phyloP scores from a whole-genome alignment of 2,888 invertebrate species.

The Scaptomyza polygonia region DNA sequence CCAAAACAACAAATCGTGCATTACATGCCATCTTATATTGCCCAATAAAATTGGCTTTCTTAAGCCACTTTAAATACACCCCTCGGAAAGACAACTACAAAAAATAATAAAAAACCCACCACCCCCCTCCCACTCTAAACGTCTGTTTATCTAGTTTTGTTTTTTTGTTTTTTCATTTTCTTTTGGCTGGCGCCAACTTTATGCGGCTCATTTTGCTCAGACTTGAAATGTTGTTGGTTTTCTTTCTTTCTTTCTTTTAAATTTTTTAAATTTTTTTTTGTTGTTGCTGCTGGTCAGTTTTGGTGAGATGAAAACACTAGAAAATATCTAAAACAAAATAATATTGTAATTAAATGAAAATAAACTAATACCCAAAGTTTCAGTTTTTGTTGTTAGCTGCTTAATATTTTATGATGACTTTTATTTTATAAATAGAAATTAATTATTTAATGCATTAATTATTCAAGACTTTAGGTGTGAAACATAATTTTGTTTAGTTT shows the following conservation, averaged over 20 bases:
- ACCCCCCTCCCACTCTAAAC: not conserved
- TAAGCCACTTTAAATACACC: not conserved
- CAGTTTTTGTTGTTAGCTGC: too few species aligned
- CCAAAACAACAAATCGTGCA: constrained; percentile 1
- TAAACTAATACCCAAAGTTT: too few species aligned
- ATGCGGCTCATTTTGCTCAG: constrained; percentile 49
- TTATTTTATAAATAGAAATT: not conserved
- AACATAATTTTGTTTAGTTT: not conserved
- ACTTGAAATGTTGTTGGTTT: constrained; percentile 26
- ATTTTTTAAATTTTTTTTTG: constrained; percentile 16
- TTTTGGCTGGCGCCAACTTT: constrained; percentile 69
- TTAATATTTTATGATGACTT: not conserved
- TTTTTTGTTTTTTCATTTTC: constrained; percentile 14
- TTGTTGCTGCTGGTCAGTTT: constrained; percentile 65
- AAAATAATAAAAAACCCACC: too few species aligned
- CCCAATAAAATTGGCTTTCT: not conserved
- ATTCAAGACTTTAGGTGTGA: not conserved
- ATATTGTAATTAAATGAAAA: too few species aligned
- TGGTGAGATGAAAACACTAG: not conserved
- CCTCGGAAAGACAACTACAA: not conserved
- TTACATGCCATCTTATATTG: constrained; percentile 22
- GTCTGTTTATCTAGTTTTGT: constrained; percentile 37
- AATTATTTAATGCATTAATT: not conserved
- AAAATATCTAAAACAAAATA: too few species aligned
- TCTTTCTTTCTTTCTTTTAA: not conserved